Base-by-base conservation (phyloP, 1,140 invertebrate genomes). In the Lepidurus couesii region DNA sequence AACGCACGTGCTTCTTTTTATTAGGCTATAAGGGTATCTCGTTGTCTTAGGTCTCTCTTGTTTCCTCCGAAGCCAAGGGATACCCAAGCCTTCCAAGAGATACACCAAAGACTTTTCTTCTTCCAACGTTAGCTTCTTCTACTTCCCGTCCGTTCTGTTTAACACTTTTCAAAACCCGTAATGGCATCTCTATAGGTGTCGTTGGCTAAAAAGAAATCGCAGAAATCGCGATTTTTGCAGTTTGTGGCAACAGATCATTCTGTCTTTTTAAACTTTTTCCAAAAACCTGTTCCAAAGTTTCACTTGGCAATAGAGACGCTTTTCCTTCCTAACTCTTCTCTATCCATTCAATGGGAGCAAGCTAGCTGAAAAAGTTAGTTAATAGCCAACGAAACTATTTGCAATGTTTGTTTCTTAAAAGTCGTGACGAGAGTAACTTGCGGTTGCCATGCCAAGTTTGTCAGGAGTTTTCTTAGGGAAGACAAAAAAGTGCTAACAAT, bases 31-130 rank as follows among this genome's bases (percentile, higher is more conserved):
- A n/a, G 75, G 75, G 42, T 42, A 44, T 75, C 44, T 42, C n/a
- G 75, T 34, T 75, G 9, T 13, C 16, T 44, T 75, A 75, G 75
- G 42, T 45, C 42, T 34, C 74, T 75, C 26, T 42, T 45, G 34
- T 75, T 75, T 44, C n/a, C 42, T 75, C 24, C 13, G 74, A 42
- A 75, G 42, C 74, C 13, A 44, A 26, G 42, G 44, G 45, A 42
- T 77, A 47, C 76, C 45, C 45, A 77, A 45, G 76, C 24, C 76
- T 53, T 34, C 45, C 44, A 47, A 47, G 45, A 77, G 53, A 24
- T 24, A 43, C n/a, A 77, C 42, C 11, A 43, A 77, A 77, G 65
- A 77, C 7, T 65, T 47, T 42, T 53, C 76, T 9, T 65, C 21
- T 65, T 65, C 53, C 53, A 13, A 9, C 8, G 9, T 65, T 16